Percentiles rank a stretch among this genome's conserved stretches.
Conservation (phyloP, 1,140 invertebrate genomes). For the Protaetia brevitarsis region DNA sequence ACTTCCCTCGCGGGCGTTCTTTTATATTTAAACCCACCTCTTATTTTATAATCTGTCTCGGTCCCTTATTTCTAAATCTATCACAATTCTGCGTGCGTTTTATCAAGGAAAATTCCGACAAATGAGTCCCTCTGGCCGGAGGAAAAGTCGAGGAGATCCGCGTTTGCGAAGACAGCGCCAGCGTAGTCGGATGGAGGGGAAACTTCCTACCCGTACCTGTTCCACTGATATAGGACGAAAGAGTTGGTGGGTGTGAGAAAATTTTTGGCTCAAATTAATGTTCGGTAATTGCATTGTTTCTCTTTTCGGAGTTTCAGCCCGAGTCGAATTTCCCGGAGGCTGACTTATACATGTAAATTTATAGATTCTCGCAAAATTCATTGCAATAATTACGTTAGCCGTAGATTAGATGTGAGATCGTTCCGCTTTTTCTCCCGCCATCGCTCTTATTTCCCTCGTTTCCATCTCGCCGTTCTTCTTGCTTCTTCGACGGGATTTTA, state of each 20-base stretch:
- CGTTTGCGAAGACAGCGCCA: background rate
- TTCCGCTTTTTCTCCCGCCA: conserved; percentile 3
- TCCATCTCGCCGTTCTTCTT: conserved; percentile 4
- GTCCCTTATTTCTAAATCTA: conserved; percentile 45
- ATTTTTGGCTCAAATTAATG: conserved; percentile 17
- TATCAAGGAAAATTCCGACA: conserved; percentile 44
- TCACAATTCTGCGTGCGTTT: conserved; percentile 47
- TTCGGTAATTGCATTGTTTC: conserved; percentile 18
- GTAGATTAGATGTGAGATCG: conserved; percentile 16
- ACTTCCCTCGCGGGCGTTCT: background rate
- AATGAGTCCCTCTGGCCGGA: conserved; percentile 40
- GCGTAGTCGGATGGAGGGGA: background rate
- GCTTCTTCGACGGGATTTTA: background rate
- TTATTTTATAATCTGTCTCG: conserved; percentile 46
- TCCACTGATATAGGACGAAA: background rate
- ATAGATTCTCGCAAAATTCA: conserved; percentile 15
- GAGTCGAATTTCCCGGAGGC: conserved; percentile 12
- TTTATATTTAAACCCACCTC: conserved; percentile 42
- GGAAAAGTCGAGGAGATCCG: background rate
- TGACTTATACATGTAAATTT: conserved; percentile 18
- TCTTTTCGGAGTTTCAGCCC: conserved; percentile 15
- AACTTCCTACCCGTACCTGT: background rate
- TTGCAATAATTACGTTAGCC: conserved; percentile 15
- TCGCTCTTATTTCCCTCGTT: conserved; percentile 6
- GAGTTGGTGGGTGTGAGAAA: conserved; percentile 12